Conservation (phyloP, 2,888 invertebrate genomes). For the Conistra vaccinii region DNA sequence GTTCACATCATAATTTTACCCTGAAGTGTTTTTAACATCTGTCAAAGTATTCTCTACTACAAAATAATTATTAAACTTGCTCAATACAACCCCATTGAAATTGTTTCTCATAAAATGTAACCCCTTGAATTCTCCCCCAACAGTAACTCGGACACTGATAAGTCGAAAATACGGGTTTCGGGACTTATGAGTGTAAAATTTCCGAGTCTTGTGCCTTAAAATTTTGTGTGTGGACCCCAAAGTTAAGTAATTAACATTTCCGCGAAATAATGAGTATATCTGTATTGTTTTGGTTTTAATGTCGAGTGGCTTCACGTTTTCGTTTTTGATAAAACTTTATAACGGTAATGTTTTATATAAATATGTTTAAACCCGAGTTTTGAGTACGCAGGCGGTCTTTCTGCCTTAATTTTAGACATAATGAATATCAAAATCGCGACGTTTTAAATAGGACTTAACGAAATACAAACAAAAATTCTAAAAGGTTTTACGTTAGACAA, state of each 20-base stretch:
- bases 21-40: conserved; percentile 39
- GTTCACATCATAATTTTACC: conserved; percentile 21
- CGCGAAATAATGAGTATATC: conserved; percentile 41
- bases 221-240: conserved; percentile 51
- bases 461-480: conserved; percentile 36
- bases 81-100: conserved; percentile 44
- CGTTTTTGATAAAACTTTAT: conserved; percentile 35
- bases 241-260: conserved; percentile 63
- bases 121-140: conserved; percentile 46
- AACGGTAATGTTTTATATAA: conserved; percentile 15
- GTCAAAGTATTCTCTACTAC: conserved; percentile 23
- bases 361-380: conserved; percentile 3
- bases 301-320: conserved; percentile 31
- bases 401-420: background rate
- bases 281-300: conserved; percentile 53
- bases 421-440: background rate
- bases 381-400: background rate
- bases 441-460: background rate
- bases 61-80: conserved; percentile 28
- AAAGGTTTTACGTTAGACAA: conserved; percentile 5
- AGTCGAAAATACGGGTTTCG: conserved; percentile 46
- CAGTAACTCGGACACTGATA: conserved; percentile 42
- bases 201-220: conserved; percentile 35
- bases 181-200: conserved; percentile 36
- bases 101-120: conserved; percentile 36